These are phyloP conservation scores for Copidosoma floridanum DNA, from an alignment of 1,140 invertebrate genomes.

Conservation along the genomic window DNA sequence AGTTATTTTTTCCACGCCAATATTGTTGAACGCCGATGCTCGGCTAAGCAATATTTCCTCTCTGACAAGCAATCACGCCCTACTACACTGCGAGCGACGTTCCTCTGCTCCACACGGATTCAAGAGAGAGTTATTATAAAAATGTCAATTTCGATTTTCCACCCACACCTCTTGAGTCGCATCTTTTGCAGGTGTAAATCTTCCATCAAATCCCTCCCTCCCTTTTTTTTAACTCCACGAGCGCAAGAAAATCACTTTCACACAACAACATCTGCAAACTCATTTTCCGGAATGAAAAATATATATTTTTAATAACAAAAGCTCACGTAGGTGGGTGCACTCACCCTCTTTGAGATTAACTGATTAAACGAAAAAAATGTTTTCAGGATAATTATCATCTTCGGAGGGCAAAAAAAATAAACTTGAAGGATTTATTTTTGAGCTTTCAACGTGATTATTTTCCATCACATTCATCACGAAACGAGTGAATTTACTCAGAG, in stretches of 20 bases:
- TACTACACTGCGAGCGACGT: conserved; percentile 8
- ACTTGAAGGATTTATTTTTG: too few species aligned
- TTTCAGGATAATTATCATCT: too few species aligned
- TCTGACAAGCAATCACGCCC: conserved; percentile 24
- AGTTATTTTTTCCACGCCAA: neutral
- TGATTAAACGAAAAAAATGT: too few species aligned
- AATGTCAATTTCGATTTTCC: conserved; percentile 22
- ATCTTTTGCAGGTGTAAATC: neutral
- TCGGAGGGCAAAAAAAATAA: too few species aligned
- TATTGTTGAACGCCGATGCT: neutral
- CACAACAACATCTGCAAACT: neutral
- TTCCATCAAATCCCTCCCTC: too few species aligned
- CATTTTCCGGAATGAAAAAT: neutral
- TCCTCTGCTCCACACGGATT: conserved; percentile 6
- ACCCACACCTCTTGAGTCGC: neutral
- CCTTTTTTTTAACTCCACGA: too few species aligned
- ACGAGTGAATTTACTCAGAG: too few species aligned
- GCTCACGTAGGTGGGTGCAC: too few species aligned
- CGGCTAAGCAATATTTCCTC: conserved; percentile 18
- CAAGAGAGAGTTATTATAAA: conserved; percentile 27
- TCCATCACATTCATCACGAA: too few species aligned
- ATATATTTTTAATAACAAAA: neutral
- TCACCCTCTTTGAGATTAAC: too few species aligned
- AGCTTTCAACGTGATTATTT: too few species aligned
- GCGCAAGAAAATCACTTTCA: neutral